Percentiles rank a stretch among this genome's conserved stretches.
Conservation (phyloP, 2,113 vertebrate genomes). For the Micronycteris hirsuta region DNA sequence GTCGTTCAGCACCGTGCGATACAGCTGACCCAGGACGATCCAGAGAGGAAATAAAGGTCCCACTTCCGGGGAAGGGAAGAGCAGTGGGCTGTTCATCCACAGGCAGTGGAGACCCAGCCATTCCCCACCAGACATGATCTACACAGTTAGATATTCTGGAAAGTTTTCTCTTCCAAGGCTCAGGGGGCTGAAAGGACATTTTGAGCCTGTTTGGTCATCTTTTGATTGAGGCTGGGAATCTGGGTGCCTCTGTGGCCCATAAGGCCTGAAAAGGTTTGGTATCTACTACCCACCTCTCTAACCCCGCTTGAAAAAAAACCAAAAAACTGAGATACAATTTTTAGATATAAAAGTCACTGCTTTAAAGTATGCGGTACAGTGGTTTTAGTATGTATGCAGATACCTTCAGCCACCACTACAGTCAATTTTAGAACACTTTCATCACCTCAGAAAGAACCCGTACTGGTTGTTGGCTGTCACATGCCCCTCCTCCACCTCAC, state of each 20-base stretch:
- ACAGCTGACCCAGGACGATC: background rate
- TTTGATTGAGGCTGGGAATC: background rate
- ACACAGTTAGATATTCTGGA: background rate
- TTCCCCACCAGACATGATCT: background rate
- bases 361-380: background rate
- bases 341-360: background rate
- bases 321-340: background rate
- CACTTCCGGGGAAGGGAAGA: background rate
- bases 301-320: background rate
- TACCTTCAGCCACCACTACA: background rate
- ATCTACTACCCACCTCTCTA: background rate
- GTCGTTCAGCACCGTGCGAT: fast-evolving
- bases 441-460: background rate
- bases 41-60: background rate
- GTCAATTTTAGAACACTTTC: background rate
- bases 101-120: background rate
- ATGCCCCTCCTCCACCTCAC: too few relatives aligned
- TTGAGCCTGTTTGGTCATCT: background rate
- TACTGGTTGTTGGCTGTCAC: background rate
- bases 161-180: background rate
- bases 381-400: background rate
- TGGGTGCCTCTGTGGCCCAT: background rate
- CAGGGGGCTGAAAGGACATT: background rate
- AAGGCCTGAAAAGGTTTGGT: background rate
- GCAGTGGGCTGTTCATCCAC: background rate